A percentile compares a stretch with the other conserved stretches of the same genome.
These are phyloP conservation scores for Aleiodes sp. DNA, from an alignment of 1,140 invertebrate genomes.

Conservation along the genomic window DNA sequence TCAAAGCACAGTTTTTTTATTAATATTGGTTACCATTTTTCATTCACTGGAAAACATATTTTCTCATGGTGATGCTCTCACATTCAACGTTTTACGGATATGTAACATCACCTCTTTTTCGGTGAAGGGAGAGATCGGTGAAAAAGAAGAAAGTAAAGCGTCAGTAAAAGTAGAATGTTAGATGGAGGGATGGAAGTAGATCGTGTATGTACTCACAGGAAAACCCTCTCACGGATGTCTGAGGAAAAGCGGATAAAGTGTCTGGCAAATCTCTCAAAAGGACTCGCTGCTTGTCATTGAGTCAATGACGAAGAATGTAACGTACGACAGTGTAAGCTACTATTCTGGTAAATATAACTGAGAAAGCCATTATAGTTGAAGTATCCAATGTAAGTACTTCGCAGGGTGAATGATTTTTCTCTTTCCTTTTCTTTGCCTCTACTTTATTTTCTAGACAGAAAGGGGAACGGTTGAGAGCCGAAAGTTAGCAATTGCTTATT, in stretches of 20 bases:
- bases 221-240: neutral
- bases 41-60: conserved; percentile 4
- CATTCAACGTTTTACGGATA: conserved; percentile 1
- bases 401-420: conserved; percentile 1
- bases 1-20: conserved; percentile 22
- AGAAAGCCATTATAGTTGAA: no score
- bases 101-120: conserved; percentile 11
- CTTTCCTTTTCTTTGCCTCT: no score
- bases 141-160: neutral
- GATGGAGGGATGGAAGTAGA: neutral
- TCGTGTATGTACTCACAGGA: neutral
- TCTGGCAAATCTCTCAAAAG: conserved; percentile 28
- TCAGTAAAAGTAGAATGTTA: neutral
- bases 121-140: no score
- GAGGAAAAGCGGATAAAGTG: conserved; percentile 30
- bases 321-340: no score
- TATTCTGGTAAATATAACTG: no score
- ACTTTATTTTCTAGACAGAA: no score
- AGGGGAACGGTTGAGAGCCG: no score
- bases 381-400: no score
- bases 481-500: no score
- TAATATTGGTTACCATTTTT: conserved; percentile 28
- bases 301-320: neutral
- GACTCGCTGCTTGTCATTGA: conserved; percentile 17
- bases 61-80: neutral